Evolutionary conservation across 1,140 invertebrate species (phyloP).

Genomic region (Chelonus insularis): DNA sequence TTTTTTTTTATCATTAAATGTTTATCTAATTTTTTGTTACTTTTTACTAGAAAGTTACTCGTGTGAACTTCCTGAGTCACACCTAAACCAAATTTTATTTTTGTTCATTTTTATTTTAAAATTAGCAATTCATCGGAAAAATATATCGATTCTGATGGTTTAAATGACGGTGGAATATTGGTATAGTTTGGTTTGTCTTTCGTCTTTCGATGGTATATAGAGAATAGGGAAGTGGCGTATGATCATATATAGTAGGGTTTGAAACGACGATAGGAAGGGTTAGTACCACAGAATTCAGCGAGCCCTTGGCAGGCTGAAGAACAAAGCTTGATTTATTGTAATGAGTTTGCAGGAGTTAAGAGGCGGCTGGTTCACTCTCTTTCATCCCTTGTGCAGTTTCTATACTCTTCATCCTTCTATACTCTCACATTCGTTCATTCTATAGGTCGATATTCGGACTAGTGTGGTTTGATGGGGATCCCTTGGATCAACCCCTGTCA

Average conservation of each 20-base stretch:
- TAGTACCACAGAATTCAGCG: conserved; percentile 54
- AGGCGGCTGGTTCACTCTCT: conserved; percentile 39
- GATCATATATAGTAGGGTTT: conserved; percentile 16
- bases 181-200: conserved; percentile 7
- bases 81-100: too few species aligned
- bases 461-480: conserved; percentile 58
- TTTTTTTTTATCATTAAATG: too few species aligned
- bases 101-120: too few species aligned
- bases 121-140: too few species aligned
- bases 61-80: too few species aligned
- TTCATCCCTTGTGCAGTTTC: neutral
- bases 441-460: conserved; percentile 54
- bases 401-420: conserved; percentile 26
- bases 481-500: conserved; percentile 57
- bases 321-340: conserved; percentile 63
- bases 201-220: neutral
- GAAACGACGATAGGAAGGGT: conserved; percentile 48
- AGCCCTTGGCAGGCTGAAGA: conserved; percentile 53
- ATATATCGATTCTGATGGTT: conserved; percentile 9
- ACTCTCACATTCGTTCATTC: conserved; percentile 26
- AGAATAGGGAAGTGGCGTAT: neutral
- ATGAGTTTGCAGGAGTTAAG: conserved; percentile 62
- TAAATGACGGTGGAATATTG: neutral
- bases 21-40: too few species aligned
- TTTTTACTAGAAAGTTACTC: too few species aligned